A percentile compares a stretch with the other conserved stretches of the same genome.
phyloP scores from a whole-genome alignment of 2,888 invertebrate genomes.

The Rhingia rostrata region DNA sequence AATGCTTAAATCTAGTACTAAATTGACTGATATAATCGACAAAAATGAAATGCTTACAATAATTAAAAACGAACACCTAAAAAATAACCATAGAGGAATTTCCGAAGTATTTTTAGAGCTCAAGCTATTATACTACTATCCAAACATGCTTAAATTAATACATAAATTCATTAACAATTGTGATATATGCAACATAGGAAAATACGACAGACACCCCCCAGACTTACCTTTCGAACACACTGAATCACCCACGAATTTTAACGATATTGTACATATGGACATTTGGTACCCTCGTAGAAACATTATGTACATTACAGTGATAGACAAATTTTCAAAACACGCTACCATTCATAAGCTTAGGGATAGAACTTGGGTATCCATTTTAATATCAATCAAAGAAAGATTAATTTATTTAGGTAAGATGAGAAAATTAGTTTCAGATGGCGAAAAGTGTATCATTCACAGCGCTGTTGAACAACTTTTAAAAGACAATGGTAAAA shows the following conservation, averaged over 20 bases:
- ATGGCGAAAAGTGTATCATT: constrained; percentile 13
- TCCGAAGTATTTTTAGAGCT: constrained; percentile 35
- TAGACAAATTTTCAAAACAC: constrained; percentile 42
- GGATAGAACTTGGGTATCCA: constrained; percentile 36
- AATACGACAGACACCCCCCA: constrained; percentile 11
- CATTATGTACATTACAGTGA: constrained; percentile 29
- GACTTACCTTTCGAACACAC: constrained; percentile 4
- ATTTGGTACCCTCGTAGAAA: constrained; percentile 37
- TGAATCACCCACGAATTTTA: constrained; percentile 15
- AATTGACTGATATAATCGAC: constrained; percentile 30
- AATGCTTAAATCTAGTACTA: constrained; percentile 27
- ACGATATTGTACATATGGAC: constrained; percentile 34
- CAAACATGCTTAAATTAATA: constrained; percentile 40
- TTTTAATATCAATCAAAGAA: no score
- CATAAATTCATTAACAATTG: constrained; percentile 46
- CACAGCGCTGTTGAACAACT: constrained; percentile 17
- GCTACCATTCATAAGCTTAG: constrained; percentile 22
- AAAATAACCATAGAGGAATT: constrained; percentile 43
- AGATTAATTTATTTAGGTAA: constrained; percentile 31
- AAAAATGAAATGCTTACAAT: constrained; percentile 23
- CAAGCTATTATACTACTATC: constrained; percentile 29
- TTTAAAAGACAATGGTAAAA: constrained; percentile 17
- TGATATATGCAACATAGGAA: constrained; percentile 32
- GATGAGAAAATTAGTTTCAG: constrained; percentile 12
- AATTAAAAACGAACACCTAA: constrained; percentile 35